Evolutionary conservation across 1,140 invertebrate species (phyloP).

Genomic region (Drosophila aff.): DNA sequence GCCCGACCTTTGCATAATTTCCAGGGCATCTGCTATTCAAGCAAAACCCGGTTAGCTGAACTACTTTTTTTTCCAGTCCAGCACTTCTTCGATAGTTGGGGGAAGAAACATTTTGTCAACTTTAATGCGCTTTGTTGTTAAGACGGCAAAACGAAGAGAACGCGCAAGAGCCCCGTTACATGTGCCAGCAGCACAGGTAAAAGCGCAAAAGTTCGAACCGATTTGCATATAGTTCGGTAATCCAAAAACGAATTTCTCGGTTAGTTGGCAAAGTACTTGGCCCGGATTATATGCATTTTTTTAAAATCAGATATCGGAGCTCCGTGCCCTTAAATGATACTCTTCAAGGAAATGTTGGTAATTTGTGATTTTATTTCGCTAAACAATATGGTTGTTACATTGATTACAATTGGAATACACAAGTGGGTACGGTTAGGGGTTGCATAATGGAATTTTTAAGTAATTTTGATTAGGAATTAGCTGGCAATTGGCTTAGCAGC

Average conservation of each 20-base stretch:
- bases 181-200: slow-evolving; percentile 30
- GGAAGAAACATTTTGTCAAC: slow-evolving; percentile 66
- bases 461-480: slow-evolving; percentile 61
- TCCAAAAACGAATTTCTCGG: slow-evolving; percentile 37
- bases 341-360: neutral
- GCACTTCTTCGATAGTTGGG: slow-evolving; percentile 53
- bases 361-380: slow-evolving; percentile 31
- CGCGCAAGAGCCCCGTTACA: slow-evolving; percentile 21
- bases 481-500: slow-evolving; percentile 63
- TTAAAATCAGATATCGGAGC: slow-evolving; percentile 13
- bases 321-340: neutral
- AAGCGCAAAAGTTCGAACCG: slow-evolving; percentile 63
- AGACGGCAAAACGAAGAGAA: slow-evolving; percentile 26
- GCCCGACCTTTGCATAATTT: neutral
- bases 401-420: slow-evolving; percentile 57
- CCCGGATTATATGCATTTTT: slow-evolving; percentile 26
- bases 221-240: slow-evolving; percentile 52
- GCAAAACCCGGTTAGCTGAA: neutral
- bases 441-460: slow-evolving; percentile 70
- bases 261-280: slow-evolving; percentile 44
- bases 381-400: slow-evolving; percentile 32
- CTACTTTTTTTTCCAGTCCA: slow-evolving; percentile 32
- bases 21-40: slow-evolving; percentile 18
- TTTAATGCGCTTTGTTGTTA: slow-evolving; percentile 72
- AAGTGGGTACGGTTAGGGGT: slow-evolving; percentile 19